These are phyloP conservation scores for Frankliniella fusca DNA, from an alignment of 2,888 invertebrate genomes.

Conservation along the genomic window DNA sequence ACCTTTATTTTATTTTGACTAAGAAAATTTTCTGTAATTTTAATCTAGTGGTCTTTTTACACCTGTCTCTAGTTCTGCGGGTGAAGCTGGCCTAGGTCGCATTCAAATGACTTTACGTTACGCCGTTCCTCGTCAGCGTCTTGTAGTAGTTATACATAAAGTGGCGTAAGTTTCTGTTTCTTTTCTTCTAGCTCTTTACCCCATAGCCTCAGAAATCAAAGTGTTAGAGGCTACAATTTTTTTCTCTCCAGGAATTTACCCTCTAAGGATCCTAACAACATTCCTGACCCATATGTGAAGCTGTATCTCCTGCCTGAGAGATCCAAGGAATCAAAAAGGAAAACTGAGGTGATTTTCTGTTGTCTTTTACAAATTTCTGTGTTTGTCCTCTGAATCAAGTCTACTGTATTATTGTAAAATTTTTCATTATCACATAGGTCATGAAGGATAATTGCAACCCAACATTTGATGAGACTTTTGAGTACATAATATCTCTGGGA, in stretches of 20 bases:
- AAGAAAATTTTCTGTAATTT: conserved; percentile 28
- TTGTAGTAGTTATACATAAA: conserved; percentile 82
- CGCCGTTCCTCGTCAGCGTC: conserved; percentile 74
- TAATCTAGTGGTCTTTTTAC: conserved; percentile 28
- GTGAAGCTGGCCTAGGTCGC: conserved; percentile 70
- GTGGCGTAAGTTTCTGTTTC: conserved; percentile 65
- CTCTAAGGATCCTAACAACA: conserved; percentile 68
- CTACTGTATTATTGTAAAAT: conserved; percentile 33
- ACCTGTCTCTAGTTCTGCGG: conserved; percentile 55
- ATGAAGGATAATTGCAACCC: conserved; percentile 89
- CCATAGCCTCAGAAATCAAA: too few species aligned
- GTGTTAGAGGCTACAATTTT: too few species aligned
- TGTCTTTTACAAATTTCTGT: conserved; percentile 24
- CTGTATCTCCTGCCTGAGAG: conserved; percentile 79
- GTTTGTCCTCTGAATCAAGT: conserved; percentile 28
- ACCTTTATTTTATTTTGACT: conserved; percentile 7
- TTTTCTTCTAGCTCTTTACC: too few species aligned
- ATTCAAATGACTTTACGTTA: conserved; percentile 82
- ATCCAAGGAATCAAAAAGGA: conserved; percentile 79
- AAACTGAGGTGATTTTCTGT: conserved; percentile 61
- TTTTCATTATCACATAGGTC: conserved; percentile 49
- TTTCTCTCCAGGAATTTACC: conserved; percentile 65
- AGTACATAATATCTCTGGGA: conserved; percentile 76
- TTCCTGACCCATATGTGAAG: conserved; percentile 88
- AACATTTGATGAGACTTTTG: conserved; percentile 84